phyloP scores from a whole-genome alignment of 2,113 vertebrate genomes.

The Ptychochromis oligacanthus region DNA sequence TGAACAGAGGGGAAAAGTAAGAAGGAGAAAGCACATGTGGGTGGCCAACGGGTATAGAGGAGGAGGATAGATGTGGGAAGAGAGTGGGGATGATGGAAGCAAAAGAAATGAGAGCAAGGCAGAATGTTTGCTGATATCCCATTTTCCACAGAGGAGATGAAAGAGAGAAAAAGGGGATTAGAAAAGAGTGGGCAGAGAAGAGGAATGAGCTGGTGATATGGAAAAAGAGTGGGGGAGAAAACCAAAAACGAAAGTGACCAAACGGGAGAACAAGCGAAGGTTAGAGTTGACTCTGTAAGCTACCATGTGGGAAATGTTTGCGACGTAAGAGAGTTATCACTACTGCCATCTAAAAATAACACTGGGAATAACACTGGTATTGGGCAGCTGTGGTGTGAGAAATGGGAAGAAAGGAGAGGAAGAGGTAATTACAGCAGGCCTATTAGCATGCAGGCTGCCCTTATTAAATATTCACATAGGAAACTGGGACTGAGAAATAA shows the following conservation, averaged over 20 bases:
- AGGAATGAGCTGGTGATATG: slow-evolving; percentile 57
- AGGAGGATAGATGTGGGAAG: slow-evolving; percentile 33
- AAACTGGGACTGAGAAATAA: slow-evolving; percentile 64
- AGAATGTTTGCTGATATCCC: slow-evolving; percentile 71
- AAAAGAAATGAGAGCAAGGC: slow-evolving; percentile 48
- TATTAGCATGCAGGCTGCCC: slow-evolving; percentile 72
- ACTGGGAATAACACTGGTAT: slow-evolving; percentile 45
- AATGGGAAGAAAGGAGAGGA: slow-evolving; percentile 65
- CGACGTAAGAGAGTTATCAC: slow-evolving; percentile 68
- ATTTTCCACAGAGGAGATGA: slow-evolving; percentile 73
- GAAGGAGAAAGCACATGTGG: not conserved
- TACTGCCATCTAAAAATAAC: slow-evolving; percentile 82
- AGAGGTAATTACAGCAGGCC: slow-evolving; percentile 75
- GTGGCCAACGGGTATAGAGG: not conserved
- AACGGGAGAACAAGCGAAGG: slow-evolving; percentile 16
- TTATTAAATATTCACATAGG: slow-evolving; percentile 82
- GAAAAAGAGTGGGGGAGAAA: slow-evolving; percentile 21
- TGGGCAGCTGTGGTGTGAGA: slow-evolving; percentile 60
- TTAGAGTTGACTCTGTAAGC: slow-evolving; percentile 39
- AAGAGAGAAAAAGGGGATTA: slow-evolving; percentile 69
- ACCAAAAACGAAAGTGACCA: slow-evolving; percentile 5
- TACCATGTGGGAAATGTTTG: slow-evolving; percentile 50
- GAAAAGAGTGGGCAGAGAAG: slow-evolving; percentile 64
- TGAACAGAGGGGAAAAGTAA: not conserved
- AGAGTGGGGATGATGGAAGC: slow-evolving; percentile 24